Percentiles rank a stretch among this genome's conserved stretches.
Conservation (phyloP, 2,113 vertebrate genomes). For the Erinaceus europaeus region DNA sequence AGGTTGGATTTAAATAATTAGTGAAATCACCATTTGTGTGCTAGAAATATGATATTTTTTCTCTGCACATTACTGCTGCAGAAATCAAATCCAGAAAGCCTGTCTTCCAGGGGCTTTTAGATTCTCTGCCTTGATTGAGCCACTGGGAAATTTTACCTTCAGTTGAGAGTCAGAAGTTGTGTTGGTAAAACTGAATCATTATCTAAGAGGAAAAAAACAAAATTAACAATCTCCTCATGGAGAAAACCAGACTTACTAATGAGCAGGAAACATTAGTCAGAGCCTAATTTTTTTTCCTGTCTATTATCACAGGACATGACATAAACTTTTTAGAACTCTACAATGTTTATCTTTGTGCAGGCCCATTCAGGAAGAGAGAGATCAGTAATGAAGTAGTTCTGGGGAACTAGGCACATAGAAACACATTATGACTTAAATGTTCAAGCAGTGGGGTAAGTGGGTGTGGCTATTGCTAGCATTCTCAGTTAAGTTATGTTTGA, state of each 20-base stretch:
- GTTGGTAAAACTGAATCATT: constrained; percentile 51
- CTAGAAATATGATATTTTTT: constrained; percentile 51
- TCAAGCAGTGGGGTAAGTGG: not conserved
- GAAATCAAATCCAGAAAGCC: constrained; percentile 48
- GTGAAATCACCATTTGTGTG: constrained; percentile 53
- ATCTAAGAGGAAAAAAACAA: constrained; percentile 52
- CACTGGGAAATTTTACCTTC: constrained; percentile 54
- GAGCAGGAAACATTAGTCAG: constrained; percentile 34
- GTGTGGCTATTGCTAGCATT: not conserved
- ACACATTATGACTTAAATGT: not conserved
- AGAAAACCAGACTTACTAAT: constrained; percentile 62
- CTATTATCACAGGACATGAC: constrained; percentile 25
- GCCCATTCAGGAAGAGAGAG: not conserved
- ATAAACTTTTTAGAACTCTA: not conserved
- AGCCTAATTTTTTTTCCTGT: not conserved
- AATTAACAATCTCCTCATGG: constrained; percentile 64
- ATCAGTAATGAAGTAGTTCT: not conserved
- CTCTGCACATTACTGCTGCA: constrained; percentile 15
- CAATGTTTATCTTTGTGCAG: not conserved
- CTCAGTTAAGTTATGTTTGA: not conserved
- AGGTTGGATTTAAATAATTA: constrained; percentile 64
- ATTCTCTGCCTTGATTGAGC: constrained; percentile 37
- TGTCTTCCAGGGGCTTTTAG: constrained; percentile 31
- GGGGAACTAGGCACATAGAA: not conserved
- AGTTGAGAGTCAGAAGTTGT: constrained; percentile 32